Percentiles rank a stretch among this genome's conserved stretches.
These are phyloP conservation scores for Sorex maritimensis DNA, from an alignment of 2,797 vertebrate genomes.

Conservation along the genomic window DNA sequence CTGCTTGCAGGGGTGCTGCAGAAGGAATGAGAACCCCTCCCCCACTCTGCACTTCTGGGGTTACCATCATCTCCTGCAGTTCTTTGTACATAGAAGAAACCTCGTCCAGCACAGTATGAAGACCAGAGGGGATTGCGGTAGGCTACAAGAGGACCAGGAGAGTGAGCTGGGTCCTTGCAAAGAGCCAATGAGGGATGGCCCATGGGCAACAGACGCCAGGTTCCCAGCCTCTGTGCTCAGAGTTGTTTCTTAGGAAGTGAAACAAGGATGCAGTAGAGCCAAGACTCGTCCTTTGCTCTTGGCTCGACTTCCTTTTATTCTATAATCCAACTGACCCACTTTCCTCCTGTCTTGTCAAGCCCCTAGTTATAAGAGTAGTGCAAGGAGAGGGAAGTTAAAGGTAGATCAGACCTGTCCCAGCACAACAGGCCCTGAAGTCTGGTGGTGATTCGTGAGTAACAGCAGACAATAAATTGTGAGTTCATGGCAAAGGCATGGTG, in stretches of 20 bases:
- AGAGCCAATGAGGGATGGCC: not conserved
- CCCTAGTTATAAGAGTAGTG: not conserved
- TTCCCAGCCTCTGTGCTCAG: not conserved
- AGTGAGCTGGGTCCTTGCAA: not conserved
- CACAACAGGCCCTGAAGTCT: not conserved
- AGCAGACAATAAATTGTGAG: not conserved
- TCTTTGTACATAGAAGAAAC: not conserved
- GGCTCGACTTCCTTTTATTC: conserved; percentile 1
- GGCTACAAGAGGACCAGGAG: not conserved
- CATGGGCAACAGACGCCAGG: not conserved
- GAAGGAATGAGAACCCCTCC: not conserved
- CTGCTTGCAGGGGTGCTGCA: not conserved
- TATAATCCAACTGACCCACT: not conserved
- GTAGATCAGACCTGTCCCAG: not conserved
- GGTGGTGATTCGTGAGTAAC: not conserved
- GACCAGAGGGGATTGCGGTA: not conserved
- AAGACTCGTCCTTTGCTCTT: not conserved
- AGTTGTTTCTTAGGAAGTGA: not conserved
- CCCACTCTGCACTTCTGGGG: not conserved
- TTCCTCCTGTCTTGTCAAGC: not conserved
- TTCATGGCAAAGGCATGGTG: not conserved
- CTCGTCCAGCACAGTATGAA: not conserved
- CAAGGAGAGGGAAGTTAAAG: not conserved
- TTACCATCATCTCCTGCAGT: not conserved
- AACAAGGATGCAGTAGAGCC: not conserved